Evolutionary conservation across 2,797 vertebrate species (phyloP).

Genomic region (Tympanoctomys barrerae): DNA sequence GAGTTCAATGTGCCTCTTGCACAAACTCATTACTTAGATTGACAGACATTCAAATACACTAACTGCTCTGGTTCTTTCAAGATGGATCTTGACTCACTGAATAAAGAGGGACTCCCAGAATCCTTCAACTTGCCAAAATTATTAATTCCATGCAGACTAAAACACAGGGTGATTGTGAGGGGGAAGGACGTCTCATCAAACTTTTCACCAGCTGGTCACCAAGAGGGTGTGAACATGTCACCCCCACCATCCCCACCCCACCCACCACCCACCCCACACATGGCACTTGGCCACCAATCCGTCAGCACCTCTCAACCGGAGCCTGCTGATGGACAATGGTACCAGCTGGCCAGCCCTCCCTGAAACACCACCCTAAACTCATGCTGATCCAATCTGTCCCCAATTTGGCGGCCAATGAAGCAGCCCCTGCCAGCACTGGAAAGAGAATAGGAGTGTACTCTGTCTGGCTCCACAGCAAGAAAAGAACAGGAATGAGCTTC

Average conservation of each 20-base stretch:
- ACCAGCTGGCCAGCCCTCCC: slow-evolving; percentile 75
- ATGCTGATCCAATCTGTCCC: slow-evolving; percentile 69
- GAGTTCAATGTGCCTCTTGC: background rate
- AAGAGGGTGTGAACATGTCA: slow-evolving; percentile 41
- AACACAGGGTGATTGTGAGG: background rate
- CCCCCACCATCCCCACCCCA: background rate
- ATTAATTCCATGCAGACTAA: background rate
- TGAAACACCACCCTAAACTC: background rate
- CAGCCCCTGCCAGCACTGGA: background rate
- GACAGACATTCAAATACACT: rapidly evolving
- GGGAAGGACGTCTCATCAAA: background rate
- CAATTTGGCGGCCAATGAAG: slow-evolving; percentile 6
- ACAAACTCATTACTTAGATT: background rate
- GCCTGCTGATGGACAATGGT: background rate
- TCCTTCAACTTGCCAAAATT: background rate
- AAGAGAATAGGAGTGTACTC: background rate
- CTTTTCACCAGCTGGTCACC: slow-evolving; percentile 71
- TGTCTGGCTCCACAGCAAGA: background rate
- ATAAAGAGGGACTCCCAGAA: background rate
- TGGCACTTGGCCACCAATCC: slow-evolving; percentile 76
- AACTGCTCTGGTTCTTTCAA: background rate
- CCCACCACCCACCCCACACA: background rate
- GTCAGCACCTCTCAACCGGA: slow-evolving; percentile 67
- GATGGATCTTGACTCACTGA: background rate
- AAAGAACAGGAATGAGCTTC: background rate